phyloP scores from a whole-genome alignment of 2,797 vertebrate genomes.

The Salmo trutta region DNA sequence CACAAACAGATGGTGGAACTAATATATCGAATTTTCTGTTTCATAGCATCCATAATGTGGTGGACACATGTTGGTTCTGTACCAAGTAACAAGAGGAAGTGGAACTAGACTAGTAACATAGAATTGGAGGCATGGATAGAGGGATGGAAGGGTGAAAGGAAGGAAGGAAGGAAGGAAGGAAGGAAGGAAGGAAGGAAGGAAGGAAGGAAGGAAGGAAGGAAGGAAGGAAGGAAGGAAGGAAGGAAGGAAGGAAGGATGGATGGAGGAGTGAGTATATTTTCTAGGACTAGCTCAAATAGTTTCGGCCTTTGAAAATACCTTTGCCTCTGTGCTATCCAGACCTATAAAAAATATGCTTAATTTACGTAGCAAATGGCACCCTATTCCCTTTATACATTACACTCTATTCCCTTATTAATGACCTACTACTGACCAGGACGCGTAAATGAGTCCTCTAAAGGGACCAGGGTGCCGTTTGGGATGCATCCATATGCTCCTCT shows the following conservation, averaged over 20 bases:
- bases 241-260: no score
- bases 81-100: background rate
- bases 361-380: background rate
- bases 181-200: no score
- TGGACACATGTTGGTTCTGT: background rate
- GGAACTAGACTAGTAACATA: background rate
- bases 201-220: no score
- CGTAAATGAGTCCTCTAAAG: no score
- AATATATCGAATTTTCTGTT: conserved; percentile 40
- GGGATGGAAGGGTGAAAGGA: no score
- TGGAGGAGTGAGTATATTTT: background rate
- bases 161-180: no score
- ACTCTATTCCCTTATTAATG: no score
- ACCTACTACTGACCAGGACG: no score
- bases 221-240: no score
- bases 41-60: conserved; percentile 12
- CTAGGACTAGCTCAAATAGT: background rate
- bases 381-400: no score
- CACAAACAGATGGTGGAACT: conserved; percentile 36
- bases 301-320: background rate
- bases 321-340: background rate
- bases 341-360: background rate
- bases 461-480: no score
- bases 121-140: no score
- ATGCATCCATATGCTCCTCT: background rate